Conservation (phyloP, 2,888 invertebrate genomes). For the Anorthoa munda region DNA sequence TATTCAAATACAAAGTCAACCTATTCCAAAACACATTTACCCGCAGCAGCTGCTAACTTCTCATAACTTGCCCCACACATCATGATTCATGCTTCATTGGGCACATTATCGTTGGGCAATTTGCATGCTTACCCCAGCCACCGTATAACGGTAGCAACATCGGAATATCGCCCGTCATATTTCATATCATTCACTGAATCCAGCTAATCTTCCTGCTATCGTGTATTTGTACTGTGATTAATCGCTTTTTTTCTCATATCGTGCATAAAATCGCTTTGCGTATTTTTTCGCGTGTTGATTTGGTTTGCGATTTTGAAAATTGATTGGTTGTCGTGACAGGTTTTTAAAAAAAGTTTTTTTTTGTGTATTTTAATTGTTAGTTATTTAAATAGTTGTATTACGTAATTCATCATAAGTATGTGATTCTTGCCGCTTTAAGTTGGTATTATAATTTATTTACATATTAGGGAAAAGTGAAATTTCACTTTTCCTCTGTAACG, state of each 20-base stretch:
- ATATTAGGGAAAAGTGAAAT: slow-evolving; percentile 24
- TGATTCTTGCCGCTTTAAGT: neutral
- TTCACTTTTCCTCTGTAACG: neutral
- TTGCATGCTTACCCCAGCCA: slow-evolving; percentile 78
- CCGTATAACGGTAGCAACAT: slow-evolving; percentile 79
- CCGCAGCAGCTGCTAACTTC: neutral
- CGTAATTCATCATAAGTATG: neutral
- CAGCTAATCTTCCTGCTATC: slow-evolving; percentile 53
- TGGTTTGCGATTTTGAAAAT: slow-evolving; percentile 8
- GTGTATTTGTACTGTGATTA: slow-evolving; percentile 44
- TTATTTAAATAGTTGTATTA: neutral
- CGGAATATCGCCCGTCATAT: slow-evolving; percentile 73
- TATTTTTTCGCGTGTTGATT: slow-evolving; percentile 28
- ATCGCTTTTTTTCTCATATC: slow-evolving; percentile 26
- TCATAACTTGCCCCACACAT: slow-evolving; percentile 56
- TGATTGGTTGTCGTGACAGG: neutral
- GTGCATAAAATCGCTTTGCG: slow-evolving; percentile 12
- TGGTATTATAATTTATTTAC: neutral
- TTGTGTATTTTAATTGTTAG: too few relatives aligned
- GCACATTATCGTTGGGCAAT: slow-evolving; percentile 79
- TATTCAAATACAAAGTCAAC: neutral
- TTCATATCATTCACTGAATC: slow-evolving; percentile 63
- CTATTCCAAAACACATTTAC: slow-evolving; percentile 12
- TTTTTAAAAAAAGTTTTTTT: slow-evolving; percentile 12
- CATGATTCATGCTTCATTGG: slow-evolving; percentile 79